Conservation (phyloP, 2,888 invertebrate species). For the Amphipoea lucens region DNA sequence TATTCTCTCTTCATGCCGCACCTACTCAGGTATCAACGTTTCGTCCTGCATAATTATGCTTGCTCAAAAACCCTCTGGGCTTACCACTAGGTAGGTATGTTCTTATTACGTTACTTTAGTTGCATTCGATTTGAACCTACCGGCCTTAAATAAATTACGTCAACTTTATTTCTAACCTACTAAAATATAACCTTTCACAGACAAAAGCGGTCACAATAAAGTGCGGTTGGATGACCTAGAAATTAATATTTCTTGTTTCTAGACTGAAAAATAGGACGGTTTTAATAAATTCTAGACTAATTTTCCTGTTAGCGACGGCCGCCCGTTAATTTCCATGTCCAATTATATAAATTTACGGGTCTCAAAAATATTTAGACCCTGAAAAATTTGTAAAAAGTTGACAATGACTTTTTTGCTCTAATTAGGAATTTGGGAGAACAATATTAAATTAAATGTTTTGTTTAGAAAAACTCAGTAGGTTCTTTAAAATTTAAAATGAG, state of each 20-base stretch:
- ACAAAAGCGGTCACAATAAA: constrained; percentile 21
- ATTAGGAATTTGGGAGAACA: constrained; percentile 23
- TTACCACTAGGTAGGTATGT: no score
- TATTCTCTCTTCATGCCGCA: no score
- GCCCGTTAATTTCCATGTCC: constrained; percentile 42
- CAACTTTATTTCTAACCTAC: neutral
- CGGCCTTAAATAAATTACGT: neutral
- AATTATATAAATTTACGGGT: constrained; percentile 47
- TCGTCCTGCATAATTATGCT: no score
- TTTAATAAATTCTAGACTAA: constrained; percentile 49
- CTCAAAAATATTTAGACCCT: constrained; percentile 23
- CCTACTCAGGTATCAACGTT: no score
- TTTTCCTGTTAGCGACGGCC: constrained; percentile 33
- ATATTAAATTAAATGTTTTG: constrained; percentile 12
- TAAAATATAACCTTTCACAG: constrained; percentile 6
- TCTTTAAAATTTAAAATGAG: neutral
- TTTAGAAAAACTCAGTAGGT: constrained; percentile 10
- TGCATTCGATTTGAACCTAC: neutral
- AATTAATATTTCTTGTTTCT: constrained; percentile 35
- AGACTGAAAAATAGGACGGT: constrained; percentile 35
- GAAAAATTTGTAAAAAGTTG: constrained; percentile 19
- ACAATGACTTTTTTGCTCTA: constrained; percentile 7
- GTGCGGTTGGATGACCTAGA: neutral
- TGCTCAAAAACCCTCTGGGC: no score
- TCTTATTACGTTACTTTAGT: neutral